These are phyloP conservation scores for Pangasianodon gigas DNA, from an alignment of 2,113 vertebrate genomes.

Conservation along the genomic window DNA sequence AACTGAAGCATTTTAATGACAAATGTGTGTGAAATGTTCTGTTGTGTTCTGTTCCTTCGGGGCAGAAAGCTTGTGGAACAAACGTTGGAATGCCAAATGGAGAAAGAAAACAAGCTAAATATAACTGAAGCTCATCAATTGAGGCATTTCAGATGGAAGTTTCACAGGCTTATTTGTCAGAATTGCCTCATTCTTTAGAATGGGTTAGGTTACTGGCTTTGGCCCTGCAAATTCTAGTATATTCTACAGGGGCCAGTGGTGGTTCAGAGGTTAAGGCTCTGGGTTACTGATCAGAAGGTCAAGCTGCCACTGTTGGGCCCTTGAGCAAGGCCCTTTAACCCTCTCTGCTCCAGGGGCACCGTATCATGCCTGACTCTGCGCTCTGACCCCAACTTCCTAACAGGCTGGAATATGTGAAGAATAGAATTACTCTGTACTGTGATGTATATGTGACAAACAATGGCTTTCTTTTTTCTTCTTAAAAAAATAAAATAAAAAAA, in stretches of 20 bases:
- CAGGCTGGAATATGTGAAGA: neutral
- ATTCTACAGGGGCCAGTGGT: neutral
- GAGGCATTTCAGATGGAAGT: neutral
- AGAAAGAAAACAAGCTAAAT: slow-evolving; percentile 7
- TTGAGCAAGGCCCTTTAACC: neutral
- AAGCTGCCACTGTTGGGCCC: neutral
- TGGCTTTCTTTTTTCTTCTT: neutral
- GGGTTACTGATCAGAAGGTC: neutral
- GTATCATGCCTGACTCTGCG: neutral
- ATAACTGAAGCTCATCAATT: neutral
- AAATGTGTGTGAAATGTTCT: neutral
- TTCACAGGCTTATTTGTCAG: neutral
- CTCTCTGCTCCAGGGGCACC: neutral
- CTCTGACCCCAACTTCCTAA: neutral
- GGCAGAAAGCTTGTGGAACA: neutral
- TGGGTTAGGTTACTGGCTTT: neutral
- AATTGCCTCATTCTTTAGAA: neutral
- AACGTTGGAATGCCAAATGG: neutral
- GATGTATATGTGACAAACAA: neutral
- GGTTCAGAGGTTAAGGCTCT: neutral
- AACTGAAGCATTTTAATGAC: neutral
- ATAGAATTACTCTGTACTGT: neutral
- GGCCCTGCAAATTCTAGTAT: neutral
- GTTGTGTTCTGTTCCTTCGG: neutral
- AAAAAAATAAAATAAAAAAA: neutral